Evolutionary conservation across 2,888 invertebrate genomes (phyloP).

Genomic region (Nomada hirtipes): DNA sequence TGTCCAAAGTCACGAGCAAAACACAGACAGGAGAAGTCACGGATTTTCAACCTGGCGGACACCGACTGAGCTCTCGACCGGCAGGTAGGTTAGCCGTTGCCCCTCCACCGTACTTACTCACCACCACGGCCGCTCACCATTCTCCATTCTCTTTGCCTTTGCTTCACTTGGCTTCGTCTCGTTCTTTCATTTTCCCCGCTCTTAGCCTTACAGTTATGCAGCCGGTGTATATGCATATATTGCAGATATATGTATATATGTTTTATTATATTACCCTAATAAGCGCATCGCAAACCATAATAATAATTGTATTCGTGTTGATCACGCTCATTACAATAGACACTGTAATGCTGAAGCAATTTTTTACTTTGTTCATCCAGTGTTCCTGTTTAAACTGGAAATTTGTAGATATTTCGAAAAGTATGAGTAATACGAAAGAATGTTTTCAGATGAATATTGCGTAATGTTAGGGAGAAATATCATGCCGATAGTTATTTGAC

Average conservation of each 20-base stretch:
- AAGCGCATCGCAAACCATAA: neutral
- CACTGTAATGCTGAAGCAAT: neutral
- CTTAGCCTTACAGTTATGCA: slow-evolving; percentile 23
- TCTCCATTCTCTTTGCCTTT: slow-evolving; percentile 75
- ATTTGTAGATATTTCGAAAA: too few species aligned
- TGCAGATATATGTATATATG: too few species aligned
- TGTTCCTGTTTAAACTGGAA: too few species aligned
- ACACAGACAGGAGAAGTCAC: slow-evolving; percentile 70
- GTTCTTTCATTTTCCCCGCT: slow-evolving; percentile 59
- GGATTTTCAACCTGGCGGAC: slow-evolving; percentile 83
- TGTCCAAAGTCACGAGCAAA: slow-evolving; percentile 52
- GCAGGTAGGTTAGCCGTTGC: slow-evolving; percentile 80
- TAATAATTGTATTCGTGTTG: neutral
- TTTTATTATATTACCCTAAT: slow-evolving; percentile 15
- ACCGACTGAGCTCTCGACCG: slow-evolving; percentile 81
- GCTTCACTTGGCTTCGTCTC: slow-evolving; percentile 66
- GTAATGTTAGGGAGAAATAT: too few species aligned
- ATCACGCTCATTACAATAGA: neutral
- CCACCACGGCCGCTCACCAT: slow-evolving; percentile 71
- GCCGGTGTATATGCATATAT: neutral
- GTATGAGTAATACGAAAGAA: too few species aligned
- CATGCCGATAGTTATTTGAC: too few species aligned
- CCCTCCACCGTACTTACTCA: slow-evolving; percentile 68
- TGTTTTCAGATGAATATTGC: too few species aligned
- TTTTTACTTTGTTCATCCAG: neutral